Conservation (phyloP, 2,797 vertebrate genomes). For the Mormyrops attenuatus region DNA sequence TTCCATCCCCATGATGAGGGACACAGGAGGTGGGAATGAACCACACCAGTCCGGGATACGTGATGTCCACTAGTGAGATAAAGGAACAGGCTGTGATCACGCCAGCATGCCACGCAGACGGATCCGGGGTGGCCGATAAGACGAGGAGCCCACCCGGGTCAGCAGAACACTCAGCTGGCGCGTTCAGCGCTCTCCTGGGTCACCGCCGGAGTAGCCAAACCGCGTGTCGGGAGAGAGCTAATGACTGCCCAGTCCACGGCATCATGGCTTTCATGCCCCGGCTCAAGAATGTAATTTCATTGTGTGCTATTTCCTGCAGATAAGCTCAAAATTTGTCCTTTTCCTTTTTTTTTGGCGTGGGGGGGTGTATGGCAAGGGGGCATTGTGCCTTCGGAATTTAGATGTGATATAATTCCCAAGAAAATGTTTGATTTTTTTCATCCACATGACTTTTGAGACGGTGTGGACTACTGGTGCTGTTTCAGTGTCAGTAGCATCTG, state of each 20-base stretch:
- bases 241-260: slow-evolving; percentile 55
- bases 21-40: slow-evolving; percentile 23
- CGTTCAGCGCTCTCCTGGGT: slow-evolving; percentile 57
- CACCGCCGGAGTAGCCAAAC: slow-evolving; percentile 58
- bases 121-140: slow-evolving; percentile 56
- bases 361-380: slow-evolving; percentile 25
- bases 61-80: slow-evolving; percentile 23
- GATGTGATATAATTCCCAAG: background rate
- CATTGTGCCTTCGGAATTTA: background rate
- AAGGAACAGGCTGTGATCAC: slow-evolving; percentile 46
- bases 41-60: slow-evolving; percentile 11
- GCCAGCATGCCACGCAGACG: slow-evolving; percentile 66
- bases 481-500: background rate
- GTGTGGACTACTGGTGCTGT: background rate
- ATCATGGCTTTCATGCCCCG: slow-evolving; percentile 59
- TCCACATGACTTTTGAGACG: background rate
- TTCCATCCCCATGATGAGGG: no score
- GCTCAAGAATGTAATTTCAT: slow-evolving; percentile 64
- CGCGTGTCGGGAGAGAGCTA: slow-evolving; percentile 55
- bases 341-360: slow-evolving; percentile 44
- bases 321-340: slow-evolving; percentile 60
- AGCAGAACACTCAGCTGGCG: slow-evolving; percentile 47
- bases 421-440: background rate
- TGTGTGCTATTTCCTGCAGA: slow-evolving; percentile 70
- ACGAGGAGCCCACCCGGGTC: slow-evolving; percentile 59